Evolutionary conservation across 2,113 vertebrate species (phyloP), one percentile per base, ranked within the genome.

Genomic region (Cinclus mexicanus): DNA sequence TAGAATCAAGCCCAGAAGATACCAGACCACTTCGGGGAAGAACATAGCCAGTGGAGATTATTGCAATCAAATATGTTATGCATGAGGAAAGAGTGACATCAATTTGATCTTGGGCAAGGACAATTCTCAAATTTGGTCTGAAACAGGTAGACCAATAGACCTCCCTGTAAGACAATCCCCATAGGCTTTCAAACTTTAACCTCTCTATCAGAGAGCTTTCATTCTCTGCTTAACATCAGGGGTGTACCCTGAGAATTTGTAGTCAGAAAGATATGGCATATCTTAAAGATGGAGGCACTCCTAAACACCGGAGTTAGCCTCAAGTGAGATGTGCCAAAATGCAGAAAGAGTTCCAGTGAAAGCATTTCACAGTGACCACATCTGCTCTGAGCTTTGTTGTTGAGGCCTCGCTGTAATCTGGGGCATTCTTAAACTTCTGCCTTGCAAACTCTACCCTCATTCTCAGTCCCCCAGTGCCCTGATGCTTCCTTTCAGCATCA

Each of bases 31-130:
- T 59, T 87, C 57, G 59, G 56, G 39, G 33, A 85, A 78, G 20
- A 15, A n/a, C 26, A 10, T 41, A 28, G 3, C 23, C 25, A 56
- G 21, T 0, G 0, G 41, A 80, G 11, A 29, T 69, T 44, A 53
- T 20, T 67, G 31, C 9, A 37, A 24, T 47, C 21, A 55, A 69
- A 23, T 13, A 18, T 18, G 6, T 24, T 35, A 37, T 20, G 17
- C 33, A 63, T 26, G 29, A 84, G 20, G 12, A 8, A 91, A 64
- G 12, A 68, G 8, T 1, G 6, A 70, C 29, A 49, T 11, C 15
- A 60, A 13, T 64, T 93, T 89, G 29, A 47, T 57, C 41, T 56
- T n/a, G 9, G 6, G 14, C 12, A 26, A 77, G 29, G 9, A 26
- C 26, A 50, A 8, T 52, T 94, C 53, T 87, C 16, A 42, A 53